Percentiles rank a stretch among this genome's conserved stretches.
Conservation (phyloP, 2,888 invertebrate genomes). For the Homarus gammarus region DNA sequence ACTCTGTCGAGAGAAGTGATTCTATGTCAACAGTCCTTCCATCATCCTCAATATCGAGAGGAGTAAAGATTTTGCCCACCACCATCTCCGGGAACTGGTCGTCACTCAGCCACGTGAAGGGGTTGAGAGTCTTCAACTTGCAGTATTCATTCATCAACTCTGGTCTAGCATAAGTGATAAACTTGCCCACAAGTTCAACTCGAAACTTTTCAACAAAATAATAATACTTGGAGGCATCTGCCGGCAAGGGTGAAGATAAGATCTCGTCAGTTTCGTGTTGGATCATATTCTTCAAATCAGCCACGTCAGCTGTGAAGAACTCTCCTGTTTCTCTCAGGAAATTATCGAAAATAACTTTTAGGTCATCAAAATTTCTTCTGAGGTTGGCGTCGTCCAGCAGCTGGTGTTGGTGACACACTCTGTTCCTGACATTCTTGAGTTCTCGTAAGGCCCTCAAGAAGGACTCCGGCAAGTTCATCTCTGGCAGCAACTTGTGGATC, state of each 20-base stretch:
- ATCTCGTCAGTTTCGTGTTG: conserved; percentile 46
- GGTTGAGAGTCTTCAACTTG: conserved; percentile 48
- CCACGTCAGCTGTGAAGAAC: background rate
- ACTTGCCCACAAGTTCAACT: conserved; percentile 43
- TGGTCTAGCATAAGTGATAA: conserved; percentile 28
- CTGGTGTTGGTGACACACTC: conserved; percentile 53
- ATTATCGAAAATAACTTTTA: conserved; percentile 10
- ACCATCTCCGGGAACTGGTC: conserved; percentile 43
- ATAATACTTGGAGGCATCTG: conserved; percentile 31
- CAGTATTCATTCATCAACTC: conserved; percentile 40
- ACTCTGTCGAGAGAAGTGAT: conserved; percentile 13
- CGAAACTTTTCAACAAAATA: conserved; percentile 48
- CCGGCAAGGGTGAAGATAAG: conserved; percentile 1
- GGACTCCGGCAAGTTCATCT: conserved; percentile 28
- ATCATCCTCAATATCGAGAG: conserved; percentile 35
- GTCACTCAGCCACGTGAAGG: conserved; percentile 60
- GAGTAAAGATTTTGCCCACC: conserved; percentile 59
- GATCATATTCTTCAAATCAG: background rate
- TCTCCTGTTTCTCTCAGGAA: conserved; percentile 28
- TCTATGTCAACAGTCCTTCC: conserved; percentile 8
- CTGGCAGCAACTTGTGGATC: conserved; percentile 31
- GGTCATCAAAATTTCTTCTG: conserved; percentile 28
- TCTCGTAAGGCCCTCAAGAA: conserved; percentile 29
- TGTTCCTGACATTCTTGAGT: conserved; percentile 52
- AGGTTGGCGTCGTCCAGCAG: conserved; percentile 7